phyloP scores from a whole-genome alignment of 2,888 invertebrate species.

The Calliopum simillimum region DNA sequence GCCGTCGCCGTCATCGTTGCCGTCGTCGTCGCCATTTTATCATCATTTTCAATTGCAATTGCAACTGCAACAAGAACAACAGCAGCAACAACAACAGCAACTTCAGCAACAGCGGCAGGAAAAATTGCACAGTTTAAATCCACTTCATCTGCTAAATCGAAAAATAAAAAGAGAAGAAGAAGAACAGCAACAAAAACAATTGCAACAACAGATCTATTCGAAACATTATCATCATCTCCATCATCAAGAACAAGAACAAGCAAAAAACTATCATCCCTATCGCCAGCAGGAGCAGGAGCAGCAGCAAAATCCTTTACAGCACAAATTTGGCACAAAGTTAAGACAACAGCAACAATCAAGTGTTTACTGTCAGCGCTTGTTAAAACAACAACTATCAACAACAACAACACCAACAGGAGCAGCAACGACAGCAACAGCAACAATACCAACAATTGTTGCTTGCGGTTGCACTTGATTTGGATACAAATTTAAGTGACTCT shows the following conservation, averaged over 20 bases:
- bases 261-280: constrained; percentile 27
- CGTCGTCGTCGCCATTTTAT: constrained; percentile 58
- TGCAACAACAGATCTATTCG: constrained; percentile 24
- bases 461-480: constrained; percentile 26
- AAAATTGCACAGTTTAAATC: constrained; percentile 36
- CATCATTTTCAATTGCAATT: constrained; percentile 55
- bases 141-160: neutral
- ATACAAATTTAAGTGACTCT: neutral
- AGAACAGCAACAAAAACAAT: constrained; percentile 37
- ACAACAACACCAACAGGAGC: constrained; percentile 27
- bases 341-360: constrained; percentile 8
- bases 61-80: constrained; percentile 41
- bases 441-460: constrained; percentile 27
- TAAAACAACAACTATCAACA: constrained; percentile 32
- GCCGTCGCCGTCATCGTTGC: constrained; percentile 59
- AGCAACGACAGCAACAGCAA: constrained; percentile 29
- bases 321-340: neutral
- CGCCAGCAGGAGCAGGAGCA: constrained; percentile 14
- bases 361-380: neutral
- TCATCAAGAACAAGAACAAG: constrained; percentile 35
- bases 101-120: constrained; percentile 41
- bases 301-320: constrained; percentile 13
- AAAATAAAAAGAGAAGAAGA: constrained; percentile 21
- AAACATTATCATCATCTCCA: constrained; percentile 18
- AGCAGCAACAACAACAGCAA: constrained; percentile 39